phyloP scores from a whole-genome alignment of 2,888 invertebrate genomes.

The Lamellibrachia columna region DNA sequence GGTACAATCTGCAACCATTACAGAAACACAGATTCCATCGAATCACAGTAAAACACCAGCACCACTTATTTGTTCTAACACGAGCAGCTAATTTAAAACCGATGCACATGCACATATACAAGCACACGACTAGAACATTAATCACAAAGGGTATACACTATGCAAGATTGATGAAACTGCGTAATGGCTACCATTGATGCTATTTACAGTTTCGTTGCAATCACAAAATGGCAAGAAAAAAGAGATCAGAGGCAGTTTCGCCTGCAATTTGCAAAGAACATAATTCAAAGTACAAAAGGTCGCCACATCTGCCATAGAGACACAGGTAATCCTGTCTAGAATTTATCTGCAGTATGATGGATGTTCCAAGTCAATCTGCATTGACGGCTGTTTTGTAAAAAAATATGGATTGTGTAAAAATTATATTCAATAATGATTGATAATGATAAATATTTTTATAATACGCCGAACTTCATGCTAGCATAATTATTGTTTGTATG shows the following conservation, averaged over 20 bases:
- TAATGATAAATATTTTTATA: too few species aligned
- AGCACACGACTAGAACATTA: neutral
- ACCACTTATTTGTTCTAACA: neutral
- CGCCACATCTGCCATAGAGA: neutral
- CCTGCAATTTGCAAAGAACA: neutral
- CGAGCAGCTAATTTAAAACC: neutral
- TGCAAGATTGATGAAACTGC: neutral
- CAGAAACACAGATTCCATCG: neutral
- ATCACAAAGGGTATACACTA: neutral
- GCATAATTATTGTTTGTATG: too few species aligned
- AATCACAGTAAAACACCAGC: neutral
- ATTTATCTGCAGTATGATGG: neutral
- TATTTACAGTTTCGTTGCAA: neutral
- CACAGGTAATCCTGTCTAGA: neutral
- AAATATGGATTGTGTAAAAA: neutral
- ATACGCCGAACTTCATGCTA: too few species aligned
- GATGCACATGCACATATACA: neutral
- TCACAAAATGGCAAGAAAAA: neutral
- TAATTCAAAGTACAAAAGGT: neutral
- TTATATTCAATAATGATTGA: too few species aligned
- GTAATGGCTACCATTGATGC: neutral
- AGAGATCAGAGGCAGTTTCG: constrained; percentile 3
- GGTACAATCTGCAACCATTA: neutral
- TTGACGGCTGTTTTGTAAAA: neutral
- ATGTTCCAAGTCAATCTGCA: neutral